A percentile compares a stretch with the other conserved stretches of the same genome.
Conservation (phyloP, 2,113 vertebrate genomes). For the Lichenostomus cassidix region DNA sequence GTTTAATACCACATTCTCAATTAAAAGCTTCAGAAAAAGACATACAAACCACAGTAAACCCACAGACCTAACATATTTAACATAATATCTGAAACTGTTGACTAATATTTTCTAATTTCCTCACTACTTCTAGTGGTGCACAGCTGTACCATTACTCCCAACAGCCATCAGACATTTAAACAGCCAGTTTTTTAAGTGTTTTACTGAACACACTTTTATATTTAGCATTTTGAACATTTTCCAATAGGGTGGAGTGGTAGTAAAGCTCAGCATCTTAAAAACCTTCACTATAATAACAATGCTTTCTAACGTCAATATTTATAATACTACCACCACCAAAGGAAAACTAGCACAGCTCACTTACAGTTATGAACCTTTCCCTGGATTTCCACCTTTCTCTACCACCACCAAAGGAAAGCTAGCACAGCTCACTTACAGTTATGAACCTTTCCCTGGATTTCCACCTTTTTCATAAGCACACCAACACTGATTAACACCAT, state of each 20-base stretch:
- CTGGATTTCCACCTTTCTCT: background rate
- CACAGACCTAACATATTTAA: constrained; percentile 29
- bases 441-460: background rate
- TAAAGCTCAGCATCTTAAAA: background rate
- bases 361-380: background rate
- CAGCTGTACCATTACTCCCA: constrained; percentile 43
- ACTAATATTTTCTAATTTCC: constrained; percentile 58
- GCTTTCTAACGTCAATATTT: background rate
- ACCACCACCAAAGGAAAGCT: background rate
- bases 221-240: background rate
- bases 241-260: background rate
- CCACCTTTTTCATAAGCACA: background rate
- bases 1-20: constrained; percentile 62
- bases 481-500: background rate
- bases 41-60: constrained; percentile 34
- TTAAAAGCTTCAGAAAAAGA: constrained; percentile 48
- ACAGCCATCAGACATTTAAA: constrained; percentile 22
- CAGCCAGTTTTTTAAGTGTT: background rate
- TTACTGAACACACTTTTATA: background rate
- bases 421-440: background rate
- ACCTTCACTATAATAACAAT: background rate
- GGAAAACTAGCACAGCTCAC: background rate
- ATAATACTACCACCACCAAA: background rate
- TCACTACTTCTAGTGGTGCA: constrained; percentile 12
- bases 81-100: constrained; percentile 41